Evolutionary conservation across 1,140 invertebrate species (phyloP).

Genomic region (Heliconius congener): DNA sequence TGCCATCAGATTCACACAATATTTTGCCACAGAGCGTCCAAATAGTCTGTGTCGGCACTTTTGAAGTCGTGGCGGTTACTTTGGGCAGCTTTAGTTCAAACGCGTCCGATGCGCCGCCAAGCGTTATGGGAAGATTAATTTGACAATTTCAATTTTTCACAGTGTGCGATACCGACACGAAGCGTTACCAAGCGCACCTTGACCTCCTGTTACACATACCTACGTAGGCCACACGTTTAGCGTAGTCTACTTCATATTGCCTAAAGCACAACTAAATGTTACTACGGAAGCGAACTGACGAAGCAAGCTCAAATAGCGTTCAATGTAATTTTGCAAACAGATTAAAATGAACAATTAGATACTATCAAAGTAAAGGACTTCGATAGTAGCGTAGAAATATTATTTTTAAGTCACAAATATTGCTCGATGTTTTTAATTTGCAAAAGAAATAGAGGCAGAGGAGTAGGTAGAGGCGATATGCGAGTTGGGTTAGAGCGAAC

Average conservation of each 20-base stretch:
- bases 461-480: conserved; percentile 56
- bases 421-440: conserved; percentile 17
- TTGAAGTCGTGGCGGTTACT: conserved; percentile 28
- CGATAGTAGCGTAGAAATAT: neutral
- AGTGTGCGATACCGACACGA: conserved; percentile 44
- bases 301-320: conserved; percentile 53
- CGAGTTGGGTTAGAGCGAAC: conserved; percentile 61
- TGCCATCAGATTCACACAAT: conserved; percentile 43
- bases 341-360: conserved; percentile 6
- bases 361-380: conserved; percentile 14
- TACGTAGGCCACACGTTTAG: conserved; percentile 41
- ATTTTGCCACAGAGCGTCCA: conserved; percentile 37
- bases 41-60: conserved; percentile 30
- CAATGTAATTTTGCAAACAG: conserved; percentile 23
- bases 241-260: conserved; percentile 56
- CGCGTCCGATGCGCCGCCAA: conserved; percentile 45
- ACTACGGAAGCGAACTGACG: conserved; percentile 61
- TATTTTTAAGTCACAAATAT: conserved; percentile 14
- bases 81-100: conserved; percentile 32
- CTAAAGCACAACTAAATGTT: conserved; percentile 54
- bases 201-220: conserved; percentile 44
- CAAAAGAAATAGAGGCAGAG: conserved; percentile 29
- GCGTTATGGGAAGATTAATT: conserved; percentile 42
- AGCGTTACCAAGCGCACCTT: conserved; percentile 55
- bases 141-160: conserved; percentile 30